Percentiles rank a stretch among this genome's conserved stretches.
Evolutionary conservation across 2,113 vertebrate species (phyloP).

Genomic region (Tenrec ecaudatus): DNA sequence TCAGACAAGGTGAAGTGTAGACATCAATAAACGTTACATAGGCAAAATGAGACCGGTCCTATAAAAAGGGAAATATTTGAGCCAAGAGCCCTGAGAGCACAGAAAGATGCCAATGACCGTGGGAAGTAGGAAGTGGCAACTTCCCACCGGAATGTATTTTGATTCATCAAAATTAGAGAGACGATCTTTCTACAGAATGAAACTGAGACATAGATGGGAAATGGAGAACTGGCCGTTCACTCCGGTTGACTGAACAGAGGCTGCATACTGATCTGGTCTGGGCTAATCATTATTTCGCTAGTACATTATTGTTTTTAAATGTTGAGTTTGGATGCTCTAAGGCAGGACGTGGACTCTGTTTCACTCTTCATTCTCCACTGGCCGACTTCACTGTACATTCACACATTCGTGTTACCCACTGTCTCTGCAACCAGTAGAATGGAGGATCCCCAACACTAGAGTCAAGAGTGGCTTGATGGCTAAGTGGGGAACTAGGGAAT

Average conservation of each 20-base stretch:
- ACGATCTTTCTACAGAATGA: constrained; percentile 9
- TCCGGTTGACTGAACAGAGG: constrained; percentile 49
- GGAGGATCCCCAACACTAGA: neutral
- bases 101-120: neutral
- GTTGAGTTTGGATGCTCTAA: neutral
- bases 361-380: neutral
- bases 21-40: neutral
- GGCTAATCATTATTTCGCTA: constrained; percentile 51
- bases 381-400: neutral
- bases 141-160: constrained; percentile 31
- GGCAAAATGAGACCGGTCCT: neutral
- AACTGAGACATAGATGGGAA: neutral
- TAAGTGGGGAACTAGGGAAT: neutral
- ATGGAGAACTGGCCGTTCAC: constrained; percentile 54
- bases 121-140: constrained; percentile 48
- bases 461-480: neutral
- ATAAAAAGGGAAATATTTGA: constrained; percentile 4
- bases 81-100: neutral
- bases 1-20: neutral
- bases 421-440: neutral
- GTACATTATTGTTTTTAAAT: neutral
- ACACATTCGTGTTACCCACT: neutral
- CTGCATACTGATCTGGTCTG: neutral
- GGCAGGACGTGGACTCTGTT: neutral
- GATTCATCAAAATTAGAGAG: constrained; percentile 53